phyloP scores from a whole-genome alignment of 2,113 vertebrate species.

The Diadophis punctatus region DNA sequence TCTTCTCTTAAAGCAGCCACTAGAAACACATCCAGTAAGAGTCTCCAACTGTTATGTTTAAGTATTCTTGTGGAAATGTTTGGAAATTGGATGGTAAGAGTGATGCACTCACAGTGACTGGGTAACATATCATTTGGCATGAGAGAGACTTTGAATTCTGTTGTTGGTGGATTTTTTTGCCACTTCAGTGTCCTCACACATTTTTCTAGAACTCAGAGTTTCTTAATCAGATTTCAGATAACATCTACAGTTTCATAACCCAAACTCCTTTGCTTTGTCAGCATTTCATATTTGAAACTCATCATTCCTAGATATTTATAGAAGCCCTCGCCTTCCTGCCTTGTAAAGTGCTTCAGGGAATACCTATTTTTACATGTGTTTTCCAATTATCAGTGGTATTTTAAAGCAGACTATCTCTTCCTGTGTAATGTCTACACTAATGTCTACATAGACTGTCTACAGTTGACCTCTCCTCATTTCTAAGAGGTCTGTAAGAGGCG shows the following conservation, averaged over 20 bases:
- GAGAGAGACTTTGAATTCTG: not conserved
- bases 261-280: not conserved
- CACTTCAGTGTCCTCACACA: not conserved
- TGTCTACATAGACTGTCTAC: too few species aligned
- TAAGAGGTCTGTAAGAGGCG: too few species aligned
- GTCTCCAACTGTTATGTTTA: conserved; percentile 33
- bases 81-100: conserved; percentile 43
- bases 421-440: too few species aligned
- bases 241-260: not conserved
- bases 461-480: too few species aligned
- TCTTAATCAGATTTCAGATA: not conserved
- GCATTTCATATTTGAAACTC: not conserved
- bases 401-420: not conserved
- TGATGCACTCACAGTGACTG: conserved; percentile 31
- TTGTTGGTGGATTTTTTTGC: not conserved
- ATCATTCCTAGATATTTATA: not conserved
- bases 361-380: not conserved
- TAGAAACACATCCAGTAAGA: conserved; percentile 87
- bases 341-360: not conserved
- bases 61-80: conserved; percentile 40
- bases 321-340: not conserved
- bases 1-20: conserved; percentile 87
- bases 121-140: not conserved
- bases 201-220: not conserved
- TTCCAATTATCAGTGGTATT: not conserved